Percentiles rank a stretch among this genome's conserved stretches.
These are phyloP conservation scores for Philaethria dido DNA, from an alignment of 2,888 invertebrate species.

Conservation along the genomic window DNA sequence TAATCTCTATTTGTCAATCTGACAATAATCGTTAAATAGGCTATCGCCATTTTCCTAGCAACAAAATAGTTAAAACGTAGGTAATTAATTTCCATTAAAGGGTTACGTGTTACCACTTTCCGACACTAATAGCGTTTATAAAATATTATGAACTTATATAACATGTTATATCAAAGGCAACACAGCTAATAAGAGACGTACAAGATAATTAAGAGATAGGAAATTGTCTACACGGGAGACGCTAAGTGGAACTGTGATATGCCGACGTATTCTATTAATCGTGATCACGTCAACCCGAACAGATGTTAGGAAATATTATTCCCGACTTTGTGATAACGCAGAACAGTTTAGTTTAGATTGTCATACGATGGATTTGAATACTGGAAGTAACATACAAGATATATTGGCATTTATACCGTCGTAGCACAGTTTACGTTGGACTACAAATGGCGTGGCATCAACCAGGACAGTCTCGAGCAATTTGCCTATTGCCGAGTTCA, in stretches of 20 bases:
- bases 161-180: constrained; percentile 50
- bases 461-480: constrained; percentile 70
- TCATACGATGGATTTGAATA: constrained; percentile 54
- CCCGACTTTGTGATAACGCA: constrained; percentile 57
- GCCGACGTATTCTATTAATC: constrained; percentile 62
- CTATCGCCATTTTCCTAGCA: no score
- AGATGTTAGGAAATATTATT: constrained; percentile 53
- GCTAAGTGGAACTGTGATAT: constrained; percentile 74
- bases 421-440: constrained; percentile 54
- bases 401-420: constrained; percentile 52
- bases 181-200: constrained; percentile 59
- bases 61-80: not conserved
- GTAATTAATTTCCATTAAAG: constrained; percentile 27
- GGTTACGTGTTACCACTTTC: not conserved
- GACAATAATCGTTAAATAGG: not conserved
- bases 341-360: constrained; percentile 66
- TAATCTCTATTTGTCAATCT: no score
- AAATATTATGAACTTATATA: constrained; percentile 21
- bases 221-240: constrained; percentile 68
- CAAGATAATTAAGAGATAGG: constrained; percentile 65
- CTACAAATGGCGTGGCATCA: constrained; percentile 54
- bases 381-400: constrained; percentile 44
- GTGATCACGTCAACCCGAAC: constrained; percentile 59
- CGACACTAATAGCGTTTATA: not conserved
- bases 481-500: constrained; percentile 81